These are phyloP conservation scores for Romanogobio albipinnatus DNA, from an alignment of 2,113 vertebrate genomes.

Conservation along the genomic window DNA sequence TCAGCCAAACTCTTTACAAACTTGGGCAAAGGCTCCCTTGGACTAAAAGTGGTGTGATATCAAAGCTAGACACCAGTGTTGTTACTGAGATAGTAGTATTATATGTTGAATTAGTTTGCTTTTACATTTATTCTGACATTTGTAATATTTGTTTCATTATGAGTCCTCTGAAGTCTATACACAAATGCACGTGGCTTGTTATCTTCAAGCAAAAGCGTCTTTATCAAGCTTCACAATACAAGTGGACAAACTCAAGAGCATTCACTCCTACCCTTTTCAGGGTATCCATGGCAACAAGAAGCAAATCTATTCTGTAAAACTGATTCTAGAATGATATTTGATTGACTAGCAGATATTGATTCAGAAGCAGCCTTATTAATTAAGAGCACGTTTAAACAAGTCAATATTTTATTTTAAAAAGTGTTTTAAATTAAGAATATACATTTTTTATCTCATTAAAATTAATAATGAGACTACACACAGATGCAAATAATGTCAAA, in stretches of 20 bases:
- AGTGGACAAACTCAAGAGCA: conserved; percentile 33
- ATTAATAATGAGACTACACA: too few species aligned
- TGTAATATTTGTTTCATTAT: background rate
- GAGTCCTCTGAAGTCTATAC: background rate
- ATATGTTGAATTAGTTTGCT: background rate
- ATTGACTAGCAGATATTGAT: conserved; percentile 1
- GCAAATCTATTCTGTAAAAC: conserved; percentile 31
- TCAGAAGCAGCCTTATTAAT: background rate
- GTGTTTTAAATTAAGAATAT: background rate
- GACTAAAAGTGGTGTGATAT: background rate
- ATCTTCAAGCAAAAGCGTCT: background rate
- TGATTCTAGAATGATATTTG: conserved; percentile 30
- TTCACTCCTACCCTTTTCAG: conserved; percentile 23
- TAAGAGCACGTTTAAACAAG: background rate
- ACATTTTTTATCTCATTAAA: background rate
- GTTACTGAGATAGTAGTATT: background rate
- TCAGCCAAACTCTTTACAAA: background rate
- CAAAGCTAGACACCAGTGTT: background rate
- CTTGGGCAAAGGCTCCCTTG: background rate
- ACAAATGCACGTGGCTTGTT: conserved; percentile 3
- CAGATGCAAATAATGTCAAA: background rate
- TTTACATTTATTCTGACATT: background rate
- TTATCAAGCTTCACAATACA: conserved; percentile 6
- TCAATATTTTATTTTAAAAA: background rate
- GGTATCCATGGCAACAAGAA: conserved; percentile 60